These are phyloP conservation scores for Oreochromis tanganicae DNA, from an alignment of 2,113 vertebrate species.

Conservation along the genomic window DNA sequence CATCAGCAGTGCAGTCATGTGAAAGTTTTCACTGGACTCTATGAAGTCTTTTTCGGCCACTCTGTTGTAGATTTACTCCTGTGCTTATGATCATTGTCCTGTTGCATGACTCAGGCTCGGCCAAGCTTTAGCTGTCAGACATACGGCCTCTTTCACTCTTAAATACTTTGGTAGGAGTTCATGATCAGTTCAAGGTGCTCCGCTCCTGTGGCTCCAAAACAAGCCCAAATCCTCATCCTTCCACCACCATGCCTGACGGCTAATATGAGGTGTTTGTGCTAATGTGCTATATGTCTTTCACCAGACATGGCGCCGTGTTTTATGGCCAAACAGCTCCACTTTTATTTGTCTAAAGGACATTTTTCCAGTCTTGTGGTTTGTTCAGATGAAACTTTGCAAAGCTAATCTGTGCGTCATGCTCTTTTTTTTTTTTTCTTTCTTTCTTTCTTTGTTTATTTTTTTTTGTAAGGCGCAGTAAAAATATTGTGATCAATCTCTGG, in stretches of 20 bases:
- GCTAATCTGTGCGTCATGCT: background rate
- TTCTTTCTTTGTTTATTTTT: fast-evolving
- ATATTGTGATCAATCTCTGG: background rate
- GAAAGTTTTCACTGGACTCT: background rate
- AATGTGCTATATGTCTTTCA: background rate
- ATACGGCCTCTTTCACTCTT: background rate
- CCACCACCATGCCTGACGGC: background rate
- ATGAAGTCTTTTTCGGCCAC: background rate
- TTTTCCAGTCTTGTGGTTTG: background rate
- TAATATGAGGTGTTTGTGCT: background rate
- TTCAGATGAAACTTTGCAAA: background rate
- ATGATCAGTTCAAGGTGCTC: background rate
- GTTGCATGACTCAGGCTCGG: background rate
- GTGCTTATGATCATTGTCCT: background rate
- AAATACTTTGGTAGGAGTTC: background rate
- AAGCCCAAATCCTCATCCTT: background rate
- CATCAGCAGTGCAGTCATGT: background rate
- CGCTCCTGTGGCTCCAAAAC: background rate
- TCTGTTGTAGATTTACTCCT: background rate
- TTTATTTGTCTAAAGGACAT: background rate
- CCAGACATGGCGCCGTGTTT: background rate
- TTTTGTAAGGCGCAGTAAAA: background rate
- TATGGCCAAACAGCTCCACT: background rate
- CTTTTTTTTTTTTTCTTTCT: background rate
- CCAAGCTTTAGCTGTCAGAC: background rate